Evolutionary conservation across 1,140 invertebrate genomes (phyloP), one percentile per base, ranked within the genome.

Genomic region (Melipona quadrifasciata): DNA sequence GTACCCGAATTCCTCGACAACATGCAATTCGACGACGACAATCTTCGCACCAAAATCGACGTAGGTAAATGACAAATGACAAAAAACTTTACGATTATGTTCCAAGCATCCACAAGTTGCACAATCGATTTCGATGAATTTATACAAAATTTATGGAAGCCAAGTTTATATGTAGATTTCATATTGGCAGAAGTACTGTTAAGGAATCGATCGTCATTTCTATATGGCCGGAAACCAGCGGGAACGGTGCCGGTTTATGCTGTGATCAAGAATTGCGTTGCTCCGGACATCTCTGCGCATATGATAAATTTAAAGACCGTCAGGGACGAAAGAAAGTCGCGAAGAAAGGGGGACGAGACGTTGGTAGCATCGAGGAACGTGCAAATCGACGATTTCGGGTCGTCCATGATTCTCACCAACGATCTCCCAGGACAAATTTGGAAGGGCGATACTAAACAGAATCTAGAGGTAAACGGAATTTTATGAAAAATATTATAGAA

Each of bases 1-100:
- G 96, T 96, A 19, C 95, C 96, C 68, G 95, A 96, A 81, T 96
- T 96, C 89, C 91, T 97, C 24, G 91, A 95, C 78, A 94, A 96
- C 90, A 95, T 96, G 51, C 93, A 95, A 82, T 93, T 95, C 34
- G 93, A 90, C 64, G 87, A 91, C 0, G 94, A 95, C 78, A 95
- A 95, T 91, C 92, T 96, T 82, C 94, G 95, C 57, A 96, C 96
- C 53, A 95, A 95, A 86, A 82, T 92, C 39, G 93, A 95, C 80
- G 89, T 96, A 86, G 95, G 96, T 95, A 91, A 89, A 82, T 89
- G 58, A 76, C 34, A 17, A n/a, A 67, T n/a, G 14, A 39, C 10
- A 6, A 31, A 53, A 78, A 39, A 70, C 55, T n/a, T 31, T n/a
- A 39, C 5, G 16, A 61, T 31, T 75, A 10, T 4, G 1, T 11